Percentiles rank a stretch among this genome's conserved stretches.
Conservation (phyloP, 2,797 vertebrate genomes). For the Neosalanx taihuensis region DNA sequence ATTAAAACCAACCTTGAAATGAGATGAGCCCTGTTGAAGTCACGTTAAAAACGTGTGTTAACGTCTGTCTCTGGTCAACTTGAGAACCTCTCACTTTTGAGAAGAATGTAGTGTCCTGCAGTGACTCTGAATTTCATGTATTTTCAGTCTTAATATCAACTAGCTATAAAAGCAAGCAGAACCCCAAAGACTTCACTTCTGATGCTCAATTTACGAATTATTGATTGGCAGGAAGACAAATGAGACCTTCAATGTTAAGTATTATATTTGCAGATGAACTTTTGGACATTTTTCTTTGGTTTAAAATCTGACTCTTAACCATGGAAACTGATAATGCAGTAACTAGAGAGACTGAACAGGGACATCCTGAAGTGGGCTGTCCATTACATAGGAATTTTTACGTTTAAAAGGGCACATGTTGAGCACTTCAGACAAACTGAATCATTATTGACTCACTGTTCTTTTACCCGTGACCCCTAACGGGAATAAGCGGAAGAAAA, state of each 20-base stretch:
- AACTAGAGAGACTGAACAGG: slow-evolving; percentile 28
- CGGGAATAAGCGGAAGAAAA: too few relatives aligned
- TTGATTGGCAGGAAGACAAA: neutral
- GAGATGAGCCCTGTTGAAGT: neutral
- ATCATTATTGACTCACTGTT: slow-evolving; percentile 27
- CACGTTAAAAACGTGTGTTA: neutral
- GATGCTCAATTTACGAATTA: neutral
- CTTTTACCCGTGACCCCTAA: slow-evolving; percentile 22
- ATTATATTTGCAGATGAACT: neutral
- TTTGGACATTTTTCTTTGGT: neutral
- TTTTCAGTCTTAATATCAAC: slow-evolving; percentile 12
- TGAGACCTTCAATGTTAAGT: neutral
- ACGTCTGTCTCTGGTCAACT: slow-evolving; percentile 21
- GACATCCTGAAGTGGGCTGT: slow-evolving; percentile 11
- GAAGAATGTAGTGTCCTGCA: neutral
- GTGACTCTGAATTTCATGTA: slow-evolving; percentile 29
- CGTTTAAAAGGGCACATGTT: slow-evolving; percentile 44
- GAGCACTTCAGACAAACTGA: slow-evolving; percentile 9
- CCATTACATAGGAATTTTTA: slow-evolving; percentile 2
- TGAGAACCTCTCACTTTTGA: neutral
- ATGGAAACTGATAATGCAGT: slow-evolving; percentile 9
- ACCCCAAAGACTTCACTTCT: neutral
- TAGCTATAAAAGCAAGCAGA: slow-evolving; percentile 18
- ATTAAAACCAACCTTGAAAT: neutral
- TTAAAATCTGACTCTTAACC: slow-evolving; percentile 4